A percentile compares a stretch with the other conserved stretches of the same genome.
Evolutionary conservation across 2,797 vertebrate species (phyloP).

Genomic region (Tympanoctomys barrerae): DNA sequence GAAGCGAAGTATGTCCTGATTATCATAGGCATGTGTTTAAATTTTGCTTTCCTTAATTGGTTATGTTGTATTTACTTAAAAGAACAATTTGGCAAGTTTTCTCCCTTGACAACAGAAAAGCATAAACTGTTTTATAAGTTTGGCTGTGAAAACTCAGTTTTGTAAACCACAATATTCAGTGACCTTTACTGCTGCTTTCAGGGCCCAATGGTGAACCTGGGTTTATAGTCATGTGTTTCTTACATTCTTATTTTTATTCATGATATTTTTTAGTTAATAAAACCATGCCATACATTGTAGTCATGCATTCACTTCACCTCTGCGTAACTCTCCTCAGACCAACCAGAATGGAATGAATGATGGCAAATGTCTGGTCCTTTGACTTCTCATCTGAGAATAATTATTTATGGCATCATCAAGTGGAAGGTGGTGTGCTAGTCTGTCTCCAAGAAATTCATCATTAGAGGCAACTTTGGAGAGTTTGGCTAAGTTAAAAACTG

Average conservation of each 20-base stretch:
- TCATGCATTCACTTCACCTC: slow-evolving; percentile 60
- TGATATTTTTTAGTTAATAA: slow-evolving; percentile 62
- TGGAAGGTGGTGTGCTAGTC: slow-evolving; percentile 56
- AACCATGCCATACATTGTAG: slow-evolving; percentile 18
- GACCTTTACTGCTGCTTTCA: slow-evolving; percentile 84
- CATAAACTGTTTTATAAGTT: slow-evolving; percentile 90
- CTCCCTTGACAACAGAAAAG: slow-evolving; percentile 91
- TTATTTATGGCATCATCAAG: slow-evolving; percentile 77
- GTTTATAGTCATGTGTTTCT: slow-evolving; percentile 81
- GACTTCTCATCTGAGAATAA: slow-evolving; percentile 67
- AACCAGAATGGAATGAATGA: slow-evolving; percentile 61
- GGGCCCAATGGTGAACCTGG: slow-evolving; percentile 76
- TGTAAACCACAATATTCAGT: slow-evolving; percentile 88
- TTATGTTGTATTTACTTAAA: slow-evolving; percentile 92
- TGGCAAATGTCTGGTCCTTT: slow-evolving; percentile 55
- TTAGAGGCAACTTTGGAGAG: slow-evolving; percentile 58
- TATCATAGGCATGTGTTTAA: slow-evolving; percentile 91
- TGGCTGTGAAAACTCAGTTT: slow-evolving; percentile 90
- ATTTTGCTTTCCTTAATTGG: slow-evolving; percentile 92
- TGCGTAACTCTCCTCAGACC: slow-evolving; percentile 57
- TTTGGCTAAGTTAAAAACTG: slow-evolving; percentile 53
- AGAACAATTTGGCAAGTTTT: slow-evolving; percentile 92
- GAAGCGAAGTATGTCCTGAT: slow-evolving; percentile 91
- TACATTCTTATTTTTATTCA: slow-evolving; percentile 77
- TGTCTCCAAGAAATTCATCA: slow-evolving; percentile 66